Base-by-base conservation (phyloP, 2,888 invertebrate species). In the Thymelicus acteon region DNA sequence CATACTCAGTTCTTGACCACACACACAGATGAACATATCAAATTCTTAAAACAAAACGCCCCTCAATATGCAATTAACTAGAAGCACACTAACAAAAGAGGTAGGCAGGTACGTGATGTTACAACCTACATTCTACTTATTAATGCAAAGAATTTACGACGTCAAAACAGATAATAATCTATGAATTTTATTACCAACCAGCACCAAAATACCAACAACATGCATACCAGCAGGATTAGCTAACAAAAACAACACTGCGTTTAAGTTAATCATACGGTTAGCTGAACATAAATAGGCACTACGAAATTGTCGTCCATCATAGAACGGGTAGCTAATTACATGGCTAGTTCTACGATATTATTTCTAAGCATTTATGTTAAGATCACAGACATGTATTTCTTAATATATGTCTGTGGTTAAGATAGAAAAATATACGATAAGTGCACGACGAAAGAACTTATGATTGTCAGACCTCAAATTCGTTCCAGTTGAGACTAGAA, bases 221-320 rank as follows among this genome's bases (percentile, higher is more conserved):
- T 19, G 15, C 7, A 52, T 52, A 6, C 49, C 19, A 19, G 49
- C n/a, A 52, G 6, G 7, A 52, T 19, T 15, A 52, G 19, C 49
- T 19, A 19, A 52, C 44, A 44, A 44, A 44, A 44, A 44, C 44
- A 44, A 7, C n/a, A 19, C 7, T 8, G 7, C 8, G 49, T 47
- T 61, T 61, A 61, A 47, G 7, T 31, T 61, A 47, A 61, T 61
- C 47, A 61, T 61, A 61, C 61, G 47, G 24, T 61, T 61, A 31
- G 37, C 44, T 31, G 47, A 47, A 61, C 61, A 61, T 61, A 47
- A 61, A 24, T 24, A 19, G 0, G 1, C 2, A 47, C 47, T 12
- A 61, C 61, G 13, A 61, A 61, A 61, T 48, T 44, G 24, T 24
- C 47, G 24, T 13, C 61, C 49, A 52, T 19, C 7, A 52, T 52